These are phyloP conservation scores for Boloria selene DNA, from an alignment of 2,888 invertebrate genomes.

Conservation along the genomic window DNA sequence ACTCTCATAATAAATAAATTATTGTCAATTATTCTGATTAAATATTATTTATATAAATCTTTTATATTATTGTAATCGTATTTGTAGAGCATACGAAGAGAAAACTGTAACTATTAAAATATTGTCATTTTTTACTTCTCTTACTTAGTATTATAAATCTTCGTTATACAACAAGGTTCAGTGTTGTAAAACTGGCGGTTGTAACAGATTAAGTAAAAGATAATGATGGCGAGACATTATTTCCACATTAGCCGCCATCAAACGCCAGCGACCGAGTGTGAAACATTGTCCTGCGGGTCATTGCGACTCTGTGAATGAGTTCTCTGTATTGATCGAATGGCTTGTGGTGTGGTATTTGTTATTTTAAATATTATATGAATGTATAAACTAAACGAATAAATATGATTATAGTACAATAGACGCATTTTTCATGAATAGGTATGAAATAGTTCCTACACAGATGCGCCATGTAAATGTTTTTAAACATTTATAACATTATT, in stretches of 20 bases:
- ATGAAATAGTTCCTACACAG: no score
- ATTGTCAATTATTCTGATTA: no score
- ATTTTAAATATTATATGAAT: neutral
- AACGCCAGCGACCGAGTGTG: slow-evolving; percentile 40
- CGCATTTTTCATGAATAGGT: no score
- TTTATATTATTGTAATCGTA: no score
- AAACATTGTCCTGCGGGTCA: slow-evolving; percentile 24
- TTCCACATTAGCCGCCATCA: slow-evolving; percentile 65
- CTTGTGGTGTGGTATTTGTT: neutral
- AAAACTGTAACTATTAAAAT: neutral
- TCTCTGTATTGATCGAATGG: slow-evolving; percentile 13
- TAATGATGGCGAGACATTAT: slow-evolving; percentile 73
- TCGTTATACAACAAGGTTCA: slow-evolving; percentile 30
- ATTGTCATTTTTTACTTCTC: neutral
- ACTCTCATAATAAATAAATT: no score
- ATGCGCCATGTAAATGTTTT: no score
- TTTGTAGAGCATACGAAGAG: neutral
- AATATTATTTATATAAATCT: no score
- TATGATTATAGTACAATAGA: no score
- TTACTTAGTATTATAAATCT: slow-evolving; percentile 17
- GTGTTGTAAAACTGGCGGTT: slow-evolving; percentile 53
- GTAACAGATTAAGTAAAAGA: slow-evolving; percentile 69
- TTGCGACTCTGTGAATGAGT: slow-evolving; percentile 17
- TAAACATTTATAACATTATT: no score
- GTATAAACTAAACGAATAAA: no score